Percentiles rank a stretch among this genome's conserved stretches.
Evolutionary conservation across 2,797 vertebrate species (phyloP).

Genomic region (Epinephelus awoara): DNA sequence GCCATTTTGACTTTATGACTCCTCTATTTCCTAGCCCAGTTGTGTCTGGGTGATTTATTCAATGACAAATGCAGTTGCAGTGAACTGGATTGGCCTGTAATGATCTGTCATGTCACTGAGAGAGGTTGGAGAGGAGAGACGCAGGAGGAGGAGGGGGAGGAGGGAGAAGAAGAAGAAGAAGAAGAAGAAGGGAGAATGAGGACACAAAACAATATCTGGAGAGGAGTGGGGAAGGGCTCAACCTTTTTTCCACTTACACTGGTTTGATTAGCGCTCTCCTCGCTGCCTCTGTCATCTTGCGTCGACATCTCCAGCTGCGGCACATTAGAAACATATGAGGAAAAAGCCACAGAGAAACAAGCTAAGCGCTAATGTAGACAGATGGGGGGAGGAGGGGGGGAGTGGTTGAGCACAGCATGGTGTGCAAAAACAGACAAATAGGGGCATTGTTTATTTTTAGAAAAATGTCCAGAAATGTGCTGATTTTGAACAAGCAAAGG

Average conservation of each 20-base stretch:
- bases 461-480: conserved; percentile 33
- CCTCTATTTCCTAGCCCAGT: conserved; percentile 74
- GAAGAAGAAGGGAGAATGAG: conserved; percentile 21
- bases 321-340: conserved; percentile 65
- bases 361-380: conserved; percentile 30
- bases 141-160: conserved; percentile 16
- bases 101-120: conserved; percentile 77
- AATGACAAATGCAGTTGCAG: conserved; percentile 73
- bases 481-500: conserved; percentile 31
- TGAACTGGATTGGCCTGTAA: conserved; percentile 75
- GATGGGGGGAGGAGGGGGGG: neutral
- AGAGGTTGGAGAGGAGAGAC: conserved; percentile 54
- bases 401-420: neutral
- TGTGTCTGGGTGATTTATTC: conserved; percentile 83
- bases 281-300: conserved; percentile 81
- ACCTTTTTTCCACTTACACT: conserved; percentile 78
- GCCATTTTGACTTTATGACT: conserved; percentile 58
- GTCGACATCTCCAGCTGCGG: conserved; percentile 80
- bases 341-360: conserved; percentile 44
- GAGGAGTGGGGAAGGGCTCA: conserved; percentile 20
- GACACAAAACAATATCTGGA: conserved; percentile 35
- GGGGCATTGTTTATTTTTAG: conserved; percentile 24
- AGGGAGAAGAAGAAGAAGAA: conserved; percentile 29
- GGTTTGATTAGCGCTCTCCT: conserved; percentile 80
- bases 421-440: conserved; percentile 22